A percentile compares a stretch with the other conserved stretches of the same genome.
phyloP scores from a whole-genome alignment of 1,140 invertebrate species.

The Orius insidiosus region DNA sequence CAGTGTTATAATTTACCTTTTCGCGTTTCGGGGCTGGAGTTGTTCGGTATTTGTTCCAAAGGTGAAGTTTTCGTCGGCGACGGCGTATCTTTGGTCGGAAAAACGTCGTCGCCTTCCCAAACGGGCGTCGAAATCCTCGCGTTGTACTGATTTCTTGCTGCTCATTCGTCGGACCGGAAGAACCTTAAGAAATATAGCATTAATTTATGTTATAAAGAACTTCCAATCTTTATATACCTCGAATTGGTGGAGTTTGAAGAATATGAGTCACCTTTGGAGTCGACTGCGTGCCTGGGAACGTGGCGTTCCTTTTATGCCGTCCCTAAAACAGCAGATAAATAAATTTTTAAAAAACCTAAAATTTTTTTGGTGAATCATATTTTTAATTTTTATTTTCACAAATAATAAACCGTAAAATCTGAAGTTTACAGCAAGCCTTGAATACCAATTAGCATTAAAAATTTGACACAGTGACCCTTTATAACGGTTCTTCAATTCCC shows the following conservation, averaged over 20 bases:
- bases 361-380: too few species aligned
- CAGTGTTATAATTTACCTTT: too few species aligned
- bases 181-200: too few species aligned
- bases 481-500: too few species aligned
- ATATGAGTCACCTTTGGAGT: constrained; percentile 20
- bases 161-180: constrained; percentile 14
- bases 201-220: too few species aligned
- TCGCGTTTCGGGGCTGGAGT: constrained; percentile 14
- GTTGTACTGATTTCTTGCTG: constrained; percentile 14
- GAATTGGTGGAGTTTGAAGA: constrained; percentile 23
- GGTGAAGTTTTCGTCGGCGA: constrained; percentile 13
- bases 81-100: constrained; percentile 21
- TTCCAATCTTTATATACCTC: too few species aligned
- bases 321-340: constrained; percentile 31
- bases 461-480: too few species aligned
- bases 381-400: too few species aligned
- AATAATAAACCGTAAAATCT: too few species aligned
- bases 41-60: constrained; percentile 7
- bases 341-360: too few species aligned
- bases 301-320: constrained; percentile 63
- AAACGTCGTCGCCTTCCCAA: constrained; percentile 22
- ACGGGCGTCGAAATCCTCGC: constrained; percentile 11
- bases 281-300: constrained; percentile 56
- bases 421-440: too few species aligned
- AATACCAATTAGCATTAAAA: too few species aligned